Evolutionary conservation across 2,113 vertebrate species (phyloP).

Genomic region (Urocolius indicus): DNA sequence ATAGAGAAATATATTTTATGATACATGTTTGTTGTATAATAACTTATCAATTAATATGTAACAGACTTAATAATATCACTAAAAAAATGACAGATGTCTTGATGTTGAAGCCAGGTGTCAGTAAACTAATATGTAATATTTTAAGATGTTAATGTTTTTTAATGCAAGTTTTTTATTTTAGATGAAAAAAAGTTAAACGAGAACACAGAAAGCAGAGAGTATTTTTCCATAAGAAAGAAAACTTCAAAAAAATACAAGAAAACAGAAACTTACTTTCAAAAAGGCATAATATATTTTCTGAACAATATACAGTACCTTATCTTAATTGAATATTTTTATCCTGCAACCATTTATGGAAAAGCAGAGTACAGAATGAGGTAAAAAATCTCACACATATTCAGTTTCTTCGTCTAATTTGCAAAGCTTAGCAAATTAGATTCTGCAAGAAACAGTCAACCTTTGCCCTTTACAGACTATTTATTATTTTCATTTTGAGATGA

Average conservation of each 20-base stretch:
- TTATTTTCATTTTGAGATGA: conserved; percentile 57
- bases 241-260: conserved; percentile 52
- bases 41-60: not conserved
- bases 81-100: not conserved
- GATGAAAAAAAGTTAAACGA: not conserved
- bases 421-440: conserved; percentile 62
- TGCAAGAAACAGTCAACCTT: conserved; percentile 25
- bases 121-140: not conserved
- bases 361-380: conserved; percentile 11
- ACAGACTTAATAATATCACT: not conserved
- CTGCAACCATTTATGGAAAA: conserved; percentile 35
- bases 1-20: not conserved
- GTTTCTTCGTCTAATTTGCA: conserved; percentile 56
- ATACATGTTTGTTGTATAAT: not conserved
- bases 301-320: conserved; percentile 57
- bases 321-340: conserved; percentile 60
- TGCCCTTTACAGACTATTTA: conserved; percentile 54
- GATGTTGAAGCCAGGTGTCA: not conserved
- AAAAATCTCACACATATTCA: conserved; percentile 23
- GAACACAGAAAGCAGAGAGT: not conserved
- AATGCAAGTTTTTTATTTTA: not conserved
- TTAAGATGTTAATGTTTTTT: not conserved
- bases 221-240: conserved; percentile 16
- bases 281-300: conserved; percentile 50
- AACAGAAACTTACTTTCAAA: conserved; percentile 39